Percentiles rank a stretch among this genome's conserved stretches.
phyloP scores from a whole-genome alignment of 2,797 vertebrate species.

The Numenius phaeopus region DNA sequence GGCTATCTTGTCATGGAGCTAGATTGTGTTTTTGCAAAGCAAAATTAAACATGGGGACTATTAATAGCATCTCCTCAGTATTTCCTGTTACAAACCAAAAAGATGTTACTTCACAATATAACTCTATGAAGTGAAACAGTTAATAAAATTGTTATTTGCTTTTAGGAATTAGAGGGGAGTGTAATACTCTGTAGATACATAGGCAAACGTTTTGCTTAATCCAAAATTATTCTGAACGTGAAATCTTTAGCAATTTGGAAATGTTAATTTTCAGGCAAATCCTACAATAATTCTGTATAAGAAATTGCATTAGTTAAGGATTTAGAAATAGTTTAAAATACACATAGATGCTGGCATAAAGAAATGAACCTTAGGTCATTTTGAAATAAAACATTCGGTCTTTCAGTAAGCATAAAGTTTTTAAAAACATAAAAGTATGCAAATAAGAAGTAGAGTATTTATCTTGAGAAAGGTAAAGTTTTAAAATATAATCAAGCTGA shows the following conservation, averaged over 20 bases:
- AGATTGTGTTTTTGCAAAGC: not conserved
- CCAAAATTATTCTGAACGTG: conserved; percentile 18
- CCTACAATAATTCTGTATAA: conserved; percentile 21
- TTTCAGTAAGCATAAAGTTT: conserved; percentile 19
- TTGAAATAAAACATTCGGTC: conserved; percentile 30
- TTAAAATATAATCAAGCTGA: conserved; percentile 79
- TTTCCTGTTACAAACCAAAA: not conserved
- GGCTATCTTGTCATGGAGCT: not conserved
- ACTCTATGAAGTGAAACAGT: not conserved
- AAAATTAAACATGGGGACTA: not conserved
- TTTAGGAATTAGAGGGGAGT: not conserved
- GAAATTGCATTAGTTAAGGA: conserved; percentile 1
- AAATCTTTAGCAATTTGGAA: conserved; percentile 23
- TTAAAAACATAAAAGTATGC: conserved; percentile 22
- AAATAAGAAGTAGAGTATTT: conserved; percentile 71
- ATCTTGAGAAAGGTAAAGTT: conserved; percentile 75
- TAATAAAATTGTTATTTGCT: not conserved
- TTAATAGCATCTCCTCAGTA: not conserved
- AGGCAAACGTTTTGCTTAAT: not conserved
- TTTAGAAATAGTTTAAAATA: conserved; percentile 13
- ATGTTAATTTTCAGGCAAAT: conserved; percentile 50
- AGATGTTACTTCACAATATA: not conserved
- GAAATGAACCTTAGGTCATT: conserved; percentile 1
- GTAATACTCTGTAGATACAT: not conserved
- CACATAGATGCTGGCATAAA: not conserved